phyloP scores from a whole-genome alignment of 2,113 vertebrate species.

The Cottus gobio region DNA sequence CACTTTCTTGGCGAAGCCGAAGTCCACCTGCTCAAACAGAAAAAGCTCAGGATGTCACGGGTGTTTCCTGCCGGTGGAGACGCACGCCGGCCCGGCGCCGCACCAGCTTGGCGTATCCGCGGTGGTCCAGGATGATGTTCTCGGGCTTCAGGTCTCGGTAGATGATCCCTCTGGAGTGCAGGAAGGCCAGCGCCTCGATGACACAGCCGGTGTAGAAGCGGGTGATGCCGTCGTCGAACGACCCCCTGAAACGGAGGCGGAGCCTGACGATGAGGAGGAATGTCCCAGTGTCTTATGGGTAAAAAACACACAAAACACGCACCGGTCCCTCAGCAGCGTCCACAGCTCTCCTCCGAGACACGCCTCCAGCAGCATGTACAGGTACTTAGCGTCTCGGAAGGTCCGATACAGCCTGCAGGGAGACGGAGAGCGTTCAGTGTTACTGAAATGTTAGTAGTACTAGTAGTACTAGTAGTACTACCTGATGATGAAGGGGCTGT shows the following conservation, averaged over 20 bases:
- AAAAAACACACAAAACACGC: neutral
- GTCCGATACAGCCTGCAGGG: conserved; percentile 78
- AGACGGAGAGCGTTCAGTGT: neutral
- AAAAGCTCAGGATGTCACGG: neutral
- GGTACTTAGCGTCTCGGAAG: conserved; percentile 80
- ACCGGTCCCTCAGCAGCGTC: conserved; percentile 81
- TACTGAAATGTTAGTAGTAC: too few species aligned
- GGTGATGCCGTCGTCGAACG: conserved; percentile 76
- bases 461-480: too few species aligned
- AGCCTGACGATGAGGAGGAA: neutral
- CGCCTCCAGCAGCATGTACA: conserved; percentile 83
- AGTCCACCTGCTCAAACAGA: conserved; percentile 70
- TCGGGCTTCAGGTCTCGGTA: conserved; percentile 84
- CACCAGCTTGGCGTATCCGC: conserved; percentile 66
- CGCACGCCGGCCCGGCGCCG: too few species aligned
- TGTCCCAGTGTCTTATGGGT: neutral
- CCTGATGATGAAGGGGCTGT: conserved; percentile 81
- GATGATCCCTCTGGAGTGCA: conserved; percentile 80
- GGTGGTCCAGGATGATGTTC: conserved; percentile 82
- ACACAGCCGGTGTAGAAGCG: conserved; percentile 82
- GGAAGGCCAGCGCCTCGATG: conserved; percentile 77
- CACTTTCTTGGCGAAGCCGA: conserved; percentile 82
- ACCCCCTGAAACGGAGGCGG: conserved; percentile 64
- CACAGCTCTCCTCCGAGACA: conserved; percentile 84
- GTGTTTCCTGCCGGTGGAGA: too few species aligned